Base-by-base conservation (phyloP, 2,113 vertebrate genomes). In the Muntiacus muntjak region DNA sequence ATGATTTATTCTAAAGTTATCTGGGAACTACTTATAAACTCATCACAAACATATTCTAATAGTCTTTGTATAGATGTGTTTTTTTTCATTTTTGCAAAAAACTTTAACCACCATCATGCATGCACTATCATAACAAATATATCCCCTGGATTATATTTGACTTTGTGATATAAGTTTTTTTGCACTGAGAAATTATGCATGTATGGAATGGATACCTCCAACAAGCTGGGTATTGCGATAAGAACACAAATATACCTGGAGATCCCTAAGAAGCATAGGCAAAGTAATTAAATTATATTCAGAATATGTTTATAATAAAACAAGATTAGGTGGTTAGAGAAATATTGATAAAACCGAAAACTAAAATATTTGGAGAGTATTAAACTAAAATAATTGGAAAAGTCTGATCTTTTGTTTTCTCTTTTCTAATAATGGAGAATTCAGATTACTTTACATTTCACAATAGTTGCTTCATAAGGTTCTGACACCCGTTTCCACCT, bases 371-470 rank as follows among this genome's bases (percentile, higher is more conserved):
- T 76, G 40, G 71, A 43, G 23, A 43, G 26, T 43, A 76, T 76
- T 76, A 95, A 94, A 85, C 19, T 74, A 55, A 97, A 92, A 64
- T 92, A 79, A 89, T 4, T 52, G 58, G 12, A n/a, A 85, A 88
- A 84, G 19, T 76, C 0, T 36, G 28, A 60, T 30, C 23, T 36
- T 83, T 17, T 23, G 40, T 91, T 78, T 94, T 21, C 23, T 74
- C n/a, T 85, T 81, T 54, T 52, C 57, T 91, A 67, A 58, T 67
- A 43, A 84, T 1, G 33, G 25, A 96, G 21, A 40, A 76, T 40
- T 97, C 55, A 91, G 17, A 95, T 74, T 96, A 71, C 2, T 85
- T 15, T 55, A 14, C n/a, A 58, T 82, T 95, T 94, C 54, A n/a
- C 23, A 84, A 5, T 36, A 86, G 33, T 71, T 76, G 47, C 58